Evolutionary conservation across 2,797 vertebrate species (phyloP).

Genomic region (Distichodus sexfasciatus): DNA sequence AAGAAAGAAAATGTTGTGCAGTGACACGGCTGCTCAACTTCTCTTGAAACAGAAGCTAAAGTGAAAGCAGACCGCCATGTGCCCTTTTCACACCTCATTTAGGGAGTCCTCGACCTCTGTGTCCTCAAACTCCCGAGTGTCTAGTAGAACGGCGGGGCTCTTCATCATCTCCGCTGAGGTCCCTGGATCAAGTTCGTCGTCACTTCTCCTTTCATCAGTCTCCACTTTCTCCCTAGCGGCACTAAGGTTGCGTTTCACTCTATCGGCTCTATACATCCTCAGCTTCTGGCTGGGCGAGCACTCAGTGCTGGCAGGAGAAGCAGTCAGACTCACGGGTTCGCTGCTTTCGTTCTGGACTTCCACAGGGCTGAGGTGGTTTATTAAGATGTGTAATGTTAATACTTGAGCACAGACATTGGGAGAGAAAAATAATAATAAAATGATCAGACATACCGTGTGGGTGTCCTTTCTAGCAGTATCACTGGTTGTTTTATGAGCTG

Average conservation of each 20-base stretch:
- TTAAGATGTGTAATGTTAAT: too few relatives aligned
- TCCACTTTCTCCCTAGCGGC: not conserved
- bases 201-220: not conserved
- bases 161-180: not conserved
- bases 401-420: too few relatives aligned
- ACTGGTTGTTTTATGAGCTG: slow-evolving; percentile 24
- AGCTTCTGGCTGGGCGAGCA: not conserved
- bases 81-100: slow-evolving; percentile 16
- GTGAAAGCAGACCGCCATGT: not conserved
- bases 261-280: slow-evolving; percentile 21
- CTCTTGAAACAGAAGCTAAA: too few relatives aligned
- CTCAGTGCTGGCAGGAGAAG: not conserved
- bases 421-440: not conserved
- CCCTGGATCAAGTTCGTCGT: not conserved
- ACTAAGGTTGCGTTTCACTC: not conserved
- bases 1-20: not conserved
- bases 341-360: not conserved
- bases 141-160: not conserved
- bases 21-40: too few relatives aligned
- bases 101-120: not conserved
- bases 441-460: slow-evolving; percentile 29
- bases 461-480: slow-evolving; percentile 41
- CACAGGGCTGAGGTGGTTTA: slow-evolving; percentile 4
- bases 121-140: slow-evolving; percentile 12
- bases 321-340: not conserved